Conservation (phyloP, 1,140 invertebrate species). For the Pogonus chalceus region DNA sequence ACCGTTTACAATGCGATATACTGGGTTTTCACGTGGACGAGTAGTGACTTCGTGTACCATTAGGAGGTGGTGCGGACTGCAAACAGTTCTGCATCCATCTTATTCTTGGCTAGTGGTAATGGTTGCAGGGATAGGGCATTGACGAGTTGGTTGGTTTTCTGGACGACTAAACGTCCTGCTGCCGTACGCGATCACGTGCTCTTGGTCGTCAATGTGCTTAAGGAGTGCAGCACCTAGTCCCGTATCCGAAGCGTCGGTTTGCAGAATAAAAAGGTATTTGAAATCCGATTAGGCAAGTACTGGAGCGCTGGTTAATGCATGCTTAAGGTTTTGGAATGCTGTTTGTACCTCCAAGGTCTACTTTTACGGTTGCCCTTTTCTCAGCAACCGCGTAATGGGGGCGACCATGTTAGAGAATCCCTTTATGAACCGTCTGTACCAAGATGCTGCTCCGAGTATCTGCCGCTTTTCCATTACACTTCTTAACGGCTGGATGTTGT, state of each 20-base stretch:
- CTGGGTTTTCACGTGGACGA: too few species aligned
- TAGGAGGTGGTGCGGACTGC: too few species aligned
- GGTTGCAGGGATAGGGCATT: conserved; percentile 18
- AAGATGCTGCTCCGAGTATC: not conserved
- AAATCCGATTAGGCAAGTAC: not conserved
- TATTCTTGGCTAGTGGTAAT: too few species aligned
- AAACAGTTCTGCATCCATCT: too few species aligned
- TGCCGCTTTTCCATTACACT: not conserved
- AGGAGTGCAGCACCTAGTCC: conserved; percentile 1
- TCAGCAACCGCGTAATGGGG: not conserved
- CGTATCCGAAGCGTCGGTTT: not conserved
- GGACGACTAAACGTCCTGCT: conserved; percentile 28
- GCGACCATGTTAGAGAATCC: not conserved
- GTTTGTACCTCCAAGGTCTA: not conserved
- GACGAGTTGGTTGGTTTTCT: conserved; percentile 31
- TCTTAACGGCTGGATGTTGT: too few species aligned
- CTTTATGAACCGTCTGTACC: not conserved
- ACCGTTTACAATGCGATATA: too few species aligned
- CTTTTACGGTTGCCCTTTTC: not conserved
- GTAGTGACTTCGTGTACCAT: too few species aligned
- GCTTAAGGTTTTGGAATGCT: not conserved
- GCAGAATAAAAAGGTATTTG: not conserved
- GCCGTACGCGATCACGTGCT: not conserved
- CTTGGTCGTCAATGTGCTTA: not conserved
- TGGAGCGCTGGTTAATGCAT: not conserved